Base-by-base conservation (phyloP, 2,797 vertebrate genomes). In the Acanthurus tractus region DNA sequence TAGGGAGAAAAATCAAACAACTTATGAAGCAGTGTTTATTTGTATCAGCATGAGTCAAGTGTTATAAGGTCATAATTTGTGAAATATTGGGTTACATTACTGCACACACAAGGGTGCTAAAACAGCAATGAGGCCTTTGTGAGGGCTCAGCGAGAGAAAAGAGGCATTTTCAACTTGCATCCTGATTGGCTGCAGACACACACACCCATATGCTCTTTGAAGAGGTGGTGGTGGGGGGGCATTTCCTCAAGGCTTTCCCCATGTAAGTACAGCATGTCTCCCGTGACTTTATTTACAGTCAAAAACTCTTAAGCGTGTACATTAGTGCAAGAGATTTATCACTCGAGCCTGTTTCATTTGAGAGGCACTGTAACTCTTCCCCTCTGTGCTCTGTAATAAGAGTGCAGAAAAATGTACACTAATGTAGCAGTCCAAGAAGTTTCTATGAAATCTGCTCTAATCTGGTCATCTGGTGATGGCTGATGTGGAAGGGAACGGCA, bases 221-320 rank as follows among this genome's bases (percentile, higher is more conserved):
- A 76, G 70, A 34, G 73, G 65, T 74, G 63, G 15, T 34, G 79
- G 70, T n/a, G 73, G 65, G 76, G 64, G 17, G 29, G 79, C 64
- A 86, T 89, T 89, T 91, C 90, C 87, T 89, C 64, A 65, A 85
- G 89, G 85, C 86, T 88, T 85, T 87, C 69, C 84, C 83, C 54
- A 50, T 84, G 74, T 86, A 90, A 92, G 87, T 87, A 87, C 87
- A 78, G 78, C 85, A 84, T 84, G 90, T 93, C 92, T 88, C 82
- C 86, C 85, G 67, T 80, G 87, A 92, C 88, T 93, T 93, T 92
- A 94, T 94, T 94, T 94, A 94, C 92, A 91, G 90, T 94, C 90
- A 83, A 73, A 91, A 92, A 92, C 80, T 89, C 86, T 82, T 89
- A 88, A 91, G 86, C 74, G 44, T 86, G 85, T 91, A 86, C 93